A percentile compares a stretch with the other conserved stretches of the same genome.
These are phyloP conservation scores for Stratiolaelaps scimitus DNA, from an alignment of 1,140 invertebrate species.

Conservation along the genomic window DNA sequence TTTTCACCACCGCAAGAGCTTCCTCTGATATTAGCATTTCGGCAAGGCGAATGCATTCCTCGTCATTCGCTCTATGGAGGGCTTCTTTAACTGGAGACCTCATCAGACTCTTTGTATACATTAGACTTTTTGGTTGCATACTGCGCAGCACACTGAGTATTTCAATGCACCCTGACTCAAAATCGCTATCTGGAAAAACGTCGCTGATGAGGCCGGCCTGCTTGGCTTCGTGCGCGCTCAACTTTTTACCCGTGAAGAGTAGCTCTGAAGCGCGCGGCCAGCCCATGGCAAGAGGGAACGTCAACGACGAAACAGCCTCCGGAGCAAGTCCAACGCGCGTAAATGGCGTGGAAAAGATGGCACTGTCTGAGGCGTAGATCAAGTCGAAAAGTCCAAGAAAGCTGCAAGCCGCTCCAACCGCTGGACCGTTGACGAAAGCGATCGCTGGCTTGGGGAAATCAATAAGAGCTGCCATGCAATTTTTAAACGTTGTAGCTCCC, in stretches of 20 bases:
- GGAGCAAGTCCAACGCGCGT: conserved; percentile 59
- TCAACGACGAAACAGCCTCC: conserved; percentile 71
- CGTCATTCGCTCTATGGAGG: conserved; percentile 47
- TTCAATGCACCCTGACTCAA: conserved; percentile 49
- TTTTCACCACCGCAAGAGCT: conserved; percentile 47
- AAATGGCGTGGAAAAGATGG: conserved; percentile 76
- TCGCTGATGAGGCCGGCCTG: conserved; percentile 54
- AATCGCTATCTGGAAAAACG: conserved; percentile 45
- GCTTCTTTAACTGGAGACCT: conserved; percentile 42
- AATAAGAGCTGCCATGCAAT: conserved; percentile 65
- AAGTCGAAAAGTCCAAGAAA: conserved; percentile 70
- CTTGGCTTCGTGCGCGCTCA: conserved; percentile 58
- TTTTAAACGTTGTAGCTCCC: conserved; percentile 41
- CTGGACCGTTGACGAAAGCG: conserved; percentile 78
- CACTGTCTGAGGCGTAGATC: conserved; percentile 69
- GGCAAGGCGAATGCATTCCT: conserved; percentile 47
- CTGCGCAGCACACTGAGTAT: conserved; percentile 7
- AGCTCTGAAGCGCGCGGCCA: conserved; percentile 57
- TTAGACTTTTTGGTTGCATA: conserved; percentile 42
- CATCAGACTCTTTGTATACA: conserved; percentile 47
- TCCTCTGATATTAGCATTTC: conserved; percentile 51
- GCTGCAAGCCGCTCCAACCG: conserved; percentile 77
- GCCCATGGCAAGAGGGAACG: conserved; percentile 69
- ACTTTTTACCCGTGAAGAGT: conserved; percentile 62
- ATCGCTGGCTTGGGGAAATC: conserved; percentile 75